phyloP scores from a whole-genome alignment of 2,113 vertebrate species.

The Galbula dea region DNA sequence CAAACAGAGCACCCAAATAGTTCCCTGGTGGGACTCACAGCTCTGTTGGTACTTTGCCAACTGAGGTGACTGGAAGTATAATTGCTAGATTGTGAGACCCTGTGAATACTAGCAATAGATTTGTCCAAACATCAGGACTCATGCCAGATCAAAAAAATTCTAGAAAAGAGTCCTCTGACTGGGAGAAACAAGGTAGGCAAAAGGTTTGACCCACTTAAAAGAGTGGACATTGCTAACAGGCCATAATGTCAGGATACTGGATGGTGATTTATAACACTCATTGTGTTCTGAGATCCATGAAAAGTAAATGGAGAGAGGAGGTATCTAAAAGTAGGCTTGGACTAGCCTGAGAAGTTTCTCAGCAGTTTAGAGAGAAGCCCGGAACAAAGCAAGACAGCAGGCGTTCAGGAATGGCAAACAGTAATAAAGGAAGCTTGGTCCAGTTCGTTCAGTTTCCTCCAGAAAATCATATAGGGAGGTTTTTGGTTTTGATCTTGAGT shows the following conservation, averaged over 20 bases:
- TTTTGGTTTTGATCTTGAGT: background rate
- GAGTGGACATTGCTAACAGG: background rate
- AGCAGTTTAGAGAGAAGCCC: background rate
- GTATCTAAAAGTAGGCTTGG: background rate
- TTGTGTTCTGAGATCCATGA: background rate
- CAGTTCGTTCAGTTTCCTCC: background rate
- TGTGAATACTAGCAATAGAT: background rate
- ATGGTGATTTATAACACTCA: background rate
- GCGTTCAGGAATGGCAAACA: background rate
- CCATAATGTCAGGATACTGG: background rate
- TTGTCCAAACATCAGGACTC: background rate
- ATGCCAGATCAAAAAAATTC: background rate
- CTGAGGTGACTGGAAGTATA: background rate
- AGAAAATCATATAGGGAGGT: background rate
- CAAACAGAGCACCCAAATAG: rapidly evolving
- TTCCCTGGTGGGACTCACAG: background rate
- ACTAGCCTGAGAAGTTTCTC: background rate
- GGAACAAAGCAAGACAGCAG: background rate
- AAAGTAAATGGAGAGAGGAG: background rate
- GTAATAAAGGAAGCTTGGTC: background rate
- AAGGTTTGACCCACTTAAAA: background rate
- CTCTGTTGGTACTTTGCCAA: background rate
- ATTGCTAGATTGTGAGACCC: background rate
- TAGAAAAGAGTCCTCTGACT: background rate
- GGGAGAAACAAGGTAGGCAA: background rate